Evolutionary conservation across 2,113 vertebrate species (phyloP).

Genomic region (Oreochromis tanganicae): DNA sequence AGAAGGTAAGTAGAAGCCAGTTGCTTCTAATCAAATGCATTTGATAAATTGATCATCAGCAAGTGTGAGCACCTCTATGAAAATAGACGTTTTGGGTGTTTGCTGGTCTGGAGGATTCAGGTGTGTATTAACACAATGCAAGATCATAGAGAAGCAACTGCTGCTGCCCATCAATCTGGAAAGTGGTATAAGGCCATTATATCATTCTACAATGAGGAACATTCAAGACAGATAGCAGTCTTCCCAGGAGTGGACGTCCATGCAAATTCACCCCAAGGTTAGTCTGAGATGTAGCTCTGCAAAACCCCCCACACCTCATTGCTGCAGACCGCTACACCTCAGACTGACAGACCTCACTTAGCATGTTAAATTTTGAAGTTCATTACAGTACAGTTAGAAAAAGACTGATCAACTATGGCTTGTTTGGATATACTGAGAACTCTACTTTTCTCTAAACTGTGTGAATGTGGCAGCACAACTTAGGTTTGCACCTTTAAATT

Average conservation of each 20-base stretch:
- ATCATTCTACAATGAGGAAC: not conserved
- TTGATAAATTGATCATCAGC: not conserved
- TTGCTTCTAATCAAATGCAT: not conserved
- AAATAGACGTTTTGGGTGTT: not conserved
- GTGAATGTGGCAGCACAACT: not conserved
- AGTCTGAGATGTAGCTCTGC: not conserved
- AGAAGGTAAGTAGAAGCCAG: not conserved
- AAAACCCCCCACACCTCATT: fast-evolving
- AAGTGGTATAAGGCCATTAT: not conserved
- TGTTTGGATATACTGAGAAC: not conserved
- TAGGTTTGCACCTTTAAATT: not conserved
- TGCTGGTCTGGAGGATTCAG: not conserved
- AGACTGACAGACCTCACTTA: not conserved
- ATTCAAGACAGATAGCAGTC: not conserved
- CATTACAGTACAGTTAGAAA: not conserved
- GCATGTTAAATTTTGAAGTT: not conserved
- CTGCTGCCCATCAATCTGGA: not conserved
- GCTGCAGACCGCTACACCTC: not conserved
- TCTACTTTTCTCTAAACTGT: not conserved
- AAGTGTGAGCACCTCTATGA: not conserved
- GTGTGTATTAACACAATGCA: not conserved
- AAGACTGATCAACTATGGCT: not conserved
- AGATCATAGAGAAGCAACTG: not conserved
- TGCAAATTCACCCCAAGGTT: not conserved
- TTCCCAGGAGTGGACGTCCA: not conserved